Conservation (phyloP, 2,888 invertebrate species). For the Coelinius sp. region DNA sequence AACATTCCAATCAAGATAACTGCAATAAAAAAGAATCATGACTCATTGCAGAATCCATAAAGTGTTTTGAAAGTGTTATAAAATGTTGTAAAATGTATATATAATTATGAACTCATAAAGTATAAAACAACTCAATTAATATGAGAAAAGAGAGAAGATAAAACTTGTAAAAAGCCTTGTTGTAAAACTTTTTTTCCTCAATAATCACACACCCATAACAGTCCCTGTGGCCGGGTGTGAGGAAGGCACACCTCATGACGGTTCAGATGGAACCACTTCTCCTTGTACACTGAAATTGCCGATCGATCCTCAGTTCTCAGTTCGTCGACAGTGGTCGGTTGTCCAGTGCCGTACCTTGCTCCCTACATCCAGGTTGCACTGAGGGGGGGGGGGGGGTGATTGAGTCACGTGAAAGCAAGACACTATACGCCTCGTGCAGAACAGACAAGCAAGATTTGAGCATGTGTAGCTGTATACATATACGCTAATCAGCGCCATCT, state of each 20-base stretch:
- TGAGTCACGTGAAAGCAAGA: background rate
- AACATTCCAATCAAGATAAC: background rate
- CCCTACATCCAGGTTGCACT: background rate
- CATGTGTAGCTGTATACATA: too few species aligned
- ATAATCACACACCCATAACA: background rate
- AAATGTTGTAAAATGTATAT: constrained; percentile 1
- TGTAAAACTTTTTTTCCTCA: background rate
- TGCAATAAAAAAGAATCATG: background rate
- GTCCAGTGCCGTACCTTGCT: constrained; percentile 29
- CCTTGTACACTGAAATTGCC: constrained; percentile 57
- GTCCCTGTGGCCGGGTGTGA: background rate
- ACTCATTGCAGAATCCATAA: background rate
- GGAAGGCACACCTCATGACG: background rate
- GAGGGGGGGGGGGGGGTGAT: background rate
- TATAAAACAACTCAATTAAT: background rate
- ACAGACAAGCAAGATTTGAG: too few species aligned
- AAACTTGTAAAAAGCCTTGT: background rate
- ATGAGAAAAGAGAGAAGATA: background rate
- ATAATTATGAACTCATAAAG: background rate
- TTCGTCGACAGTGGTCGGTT: constrained; percentile 53
- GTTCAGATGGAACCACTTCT: constrained; percentile 28
- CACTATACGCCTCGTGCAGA: too few species aligned
- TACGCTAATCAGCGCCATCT: too few species aligned
- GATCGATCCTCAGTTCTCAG: constrained; percentile 56
- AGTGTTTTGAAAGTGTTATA: background rate